Base-by-base conservation (phyloP, 2,888 invertebrate species). In the Melikaiella ostensackeni region DNA sequence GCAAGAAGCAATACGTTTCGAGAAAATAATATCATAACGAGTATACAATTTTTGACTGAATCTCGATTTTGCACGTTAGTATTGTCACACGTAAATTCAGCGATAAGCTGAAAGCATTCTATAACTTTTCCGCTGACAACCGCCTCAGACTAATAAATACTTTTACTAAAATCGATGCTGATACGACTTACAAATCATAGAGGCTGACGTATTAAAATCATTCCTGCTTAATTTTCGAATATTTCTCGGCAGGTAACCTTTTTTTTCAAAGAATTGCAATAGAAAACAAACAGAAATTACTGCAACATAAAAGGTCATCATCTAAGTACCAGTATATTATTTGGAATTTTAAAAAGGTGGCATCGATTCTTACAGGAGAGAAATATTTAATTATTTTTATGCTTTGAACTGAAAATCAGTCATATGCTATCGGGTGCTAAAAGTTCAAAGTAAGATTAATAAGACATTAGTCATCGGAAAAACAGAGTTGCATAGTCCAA, bases 401-500 rank as follows among this genome's bases (percentile, higher is more conserved):
- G 19, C 46, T 70, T 50, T 30, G 70, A 30, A 70, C 50, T 70
- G 50, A 70, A 70, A 70, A 46, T 27, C 70, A 70, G n/a, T 55
- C 50, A 50, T 33, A 30, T 13, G n/a, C 55, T 70, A 70, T 70
- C 70, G 70, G 30, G 70, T 70, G 70, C 70, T 50, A 70, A 70
- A 70, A 70, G 70, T 70, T 74, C 70, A 64, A 46, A 50, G 73
- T 24, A 70, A 70, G 78, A 82, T 84, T 82, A 84, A 81, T 76
- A 77, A 75, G 66, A 79, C 75, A 46, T 81, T 76, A 76, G 77
- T 83, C 78, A 82, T 81, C 76, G 81, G 74, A 79, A 81, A 81
- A 82, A 78, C 80, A 76, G 62, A 78, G 80, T 79, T 81, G 77
- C 82, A 81, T 80, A 79, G 78, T 80, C 46, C 82, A 80, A 85